Evolutionary conservation across 2,888 invertebrate genomes (phyloP), one percentile per base, ranked within the genome.

Genomic region (Dastarcus helophoroides): DNA sequence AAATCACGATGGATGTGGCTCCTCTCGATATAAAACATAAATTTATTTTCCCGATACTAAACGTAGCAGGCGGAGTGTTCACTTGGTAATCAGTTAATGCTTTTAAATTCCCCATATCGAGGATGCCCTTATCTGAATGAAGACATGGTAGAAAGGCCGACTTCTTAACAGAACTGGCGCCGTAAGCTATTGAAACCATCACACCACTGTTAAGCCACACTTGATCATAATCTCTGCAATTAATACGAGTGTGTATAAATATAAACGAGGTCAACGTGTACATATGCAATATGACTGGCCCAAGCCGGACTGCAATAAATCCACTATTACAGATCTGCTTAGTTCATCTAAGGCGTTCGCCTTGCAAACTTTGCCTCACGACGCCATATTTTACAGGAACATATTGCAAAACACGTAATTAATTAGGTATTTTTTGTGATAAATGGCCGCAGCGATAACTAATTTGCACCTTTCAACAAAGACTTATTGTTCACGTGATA

Each of bases 311-410:
- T 7, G 13, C 31, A 26, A 35, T 35, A 31, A 35, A 35, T 35
- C 19, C 23, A 27, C 14, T 23, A 24, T n/a, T 23, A 33, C 26
- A 14, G 28, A 35, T 35, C 31, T 16, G 19, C 13, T 7, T 17
- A 27, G 23, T 31, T 27, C 31, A 35, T 35, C 35, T 35, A 15
- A 31, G 35, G 35, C 28, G 35, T 35, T 31, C 35, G 26, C 21
- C 27, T 35, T 31, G 35, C 31, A 31, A 31, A 22, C 26, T 14
- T 8, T 12, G 13, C 22, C 31, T 31, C 35, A 35, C 35, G 35
- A 35, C 31, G 31, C 35, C 35, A 35, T 35, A 35, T 35, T 35
- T 35, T 35, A 35, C 31, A 35, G 31, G 35, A 31, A 31, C 27
- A 24, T 27, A 31, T 26, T 22, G 19, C 24, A 6, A 8, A 5